Conservation (phyloP, 2,888 invertebrate genomes). For the Drosophila kokeensis region DNA sequence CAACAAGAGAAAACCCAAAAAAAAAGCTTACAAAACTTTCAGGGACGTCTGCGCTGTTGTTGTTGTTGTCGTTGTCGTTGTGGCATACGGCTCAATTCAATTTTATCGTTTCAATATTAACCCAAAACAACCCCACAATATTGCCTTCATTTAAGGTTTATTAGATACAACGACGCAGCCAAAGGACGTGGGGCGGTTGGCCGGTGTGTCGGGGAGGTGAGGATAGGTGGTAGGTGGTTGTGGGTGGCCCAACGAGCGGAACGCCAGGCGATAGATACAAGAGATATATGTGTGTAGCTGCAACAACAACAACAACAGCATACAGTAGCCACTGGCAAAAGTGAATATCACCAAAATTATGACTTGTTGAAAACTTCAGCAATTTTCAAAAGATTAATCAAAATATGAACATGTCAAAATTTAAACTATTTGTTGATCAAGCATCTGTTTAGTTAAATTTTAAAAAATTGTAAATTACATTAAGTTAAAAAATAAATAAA, state of each 20-base stretch:
- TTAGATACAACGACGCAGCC: constrained; percentile 74
- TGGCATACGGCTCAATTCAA: constrained; percentile 79
- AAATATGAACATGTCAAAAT: not conserved
- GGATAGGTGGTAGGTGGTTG: not conserved
- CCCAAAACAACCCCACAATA: constrained; percentile 84
- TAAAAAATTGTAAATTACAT: too few species aligned
- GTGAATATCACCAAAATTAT: not conserved
- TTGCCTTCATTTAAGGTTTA: constrained; percentile 84
- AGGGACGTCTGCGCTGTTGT: constrained; percentile 62
- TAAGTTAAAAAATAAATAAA: too few species aligned
- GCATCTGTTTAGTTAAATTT: too few species aligned
- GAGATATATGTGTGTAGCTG: constrained; percentile 54
- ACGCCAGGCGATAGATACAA: constrained; percentile 67
- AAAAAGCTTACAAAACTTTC: constrained; percentile 64
- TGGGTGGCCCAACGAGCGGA: constrained; percentile 61
- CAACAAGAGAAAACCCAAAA: constrained; percentile 30
- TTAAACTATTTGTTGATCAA: not conserved
- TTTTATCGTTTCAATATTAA: constrained; percentile 84
- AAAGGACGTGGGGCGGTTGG: constrained; percentile 5
- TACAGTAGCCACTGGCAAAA: not conserved
- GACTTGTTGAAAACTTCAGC: not conserved
- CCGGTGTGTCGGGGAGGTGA: not conserved
- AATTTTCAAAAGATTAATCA: not conserved
- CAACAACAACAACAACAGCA: constrained; percentile 43
- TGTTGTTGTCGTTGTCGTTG: constrained; percentile 23